These are phyloP conservation scores for Melanaphis sacchari DNA, from an alignment of 1,140 invertebrate species.

Conservation along the genomic window DNA sequence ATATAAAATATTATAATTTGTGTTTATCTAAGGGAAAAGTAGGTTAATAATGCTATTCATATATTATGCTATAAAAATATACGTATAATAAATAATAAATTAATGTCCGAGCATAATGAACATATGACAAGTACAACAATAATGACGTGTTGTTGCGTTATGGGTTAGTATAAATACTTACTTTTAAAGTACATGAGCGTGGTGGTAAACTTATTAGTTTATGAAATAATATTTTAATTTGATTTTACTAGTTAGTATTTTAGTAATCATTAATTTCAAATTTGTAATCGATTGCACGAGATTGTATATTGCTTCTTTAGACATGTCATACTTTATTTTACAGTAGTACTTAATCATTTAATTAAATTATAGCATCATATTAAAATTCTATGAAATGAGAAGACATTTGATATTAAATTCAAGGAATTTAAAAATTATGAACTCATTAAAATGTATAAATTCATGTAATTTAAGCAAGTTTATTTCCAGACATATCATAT, in stretches of 20 bases:
- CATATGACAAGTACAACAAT: too few species aligned
- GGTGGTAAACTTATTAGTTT: background rate
- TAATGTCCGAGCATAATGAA: too few species aligned
- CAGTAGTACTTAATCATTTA: background rate
- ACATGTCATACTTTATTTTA: background rate
- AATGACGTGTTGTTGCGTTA: too few species aligned
- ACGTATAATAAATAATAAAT: too few species aligned
- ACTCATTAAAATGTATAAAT: background rate
- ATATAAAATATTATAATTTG: background rate
- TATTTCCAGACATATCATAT: background rate
- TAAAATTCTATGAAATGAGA: background rate
- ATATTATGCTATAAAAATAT: too few species aligned
- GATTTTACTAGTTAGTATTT: background rate
- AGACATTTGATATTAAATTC: background rate
- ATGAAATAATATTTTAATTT: background rate
- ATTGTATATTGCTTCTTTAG: background rate
- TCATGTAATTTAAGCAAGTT: background rate
- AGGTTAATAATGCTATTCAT: background rate
- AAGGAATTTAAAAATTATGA: too few species aligned
- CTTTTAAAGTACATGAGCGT: too few species aligned
- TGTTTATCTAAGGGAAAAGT: background rate
- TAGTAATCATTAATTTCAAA: background rate
- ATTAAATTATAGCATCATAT: background rate
- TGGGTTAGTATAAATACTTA: too few species aligned
- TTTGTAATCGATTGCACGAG: background rate